Percentiles rank a stretch among this genome's conserved stretches.
phyloP scores from a whole-genome alignment of 1,140 invertebrate genomes.

The Chironomus tepperi region DNA sequence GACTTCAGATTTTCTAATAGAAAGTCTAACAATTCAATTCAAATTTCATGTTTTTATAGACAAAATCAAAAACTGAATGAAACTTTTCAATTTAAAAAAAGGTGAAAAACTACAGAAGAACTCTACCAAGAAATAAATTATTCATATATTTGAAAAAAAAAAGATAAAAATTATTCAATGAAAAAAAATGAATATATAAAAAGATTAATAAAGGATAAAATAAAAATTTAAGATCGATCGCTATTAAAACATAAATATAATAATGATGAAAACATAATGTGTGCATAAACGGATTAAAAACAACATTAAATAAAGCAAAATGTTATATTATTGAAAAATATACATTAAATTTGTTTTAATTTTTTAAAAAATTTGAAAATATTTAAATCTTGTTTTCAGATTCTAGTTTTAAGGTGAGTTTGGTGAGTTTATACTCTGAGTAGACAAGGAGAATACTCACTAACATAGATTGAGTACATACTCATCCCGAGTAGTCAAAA shows the following conservation, averaged over 20 bases:
- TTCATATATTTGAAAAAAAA: background rate
- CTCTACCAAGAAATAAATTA: background rate
- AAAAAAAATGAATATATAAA: background rate
- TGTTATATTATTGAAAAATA: conserved; percentile 23
- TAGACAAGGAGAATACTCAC: too few relatives aligned
- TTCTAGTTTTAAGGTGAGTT: too few relatives aligned
- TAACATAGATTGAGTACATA: too few relatives aligned
- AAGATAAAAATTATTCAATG: background rate
- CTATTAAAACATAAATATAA: conserved; percentile 9
- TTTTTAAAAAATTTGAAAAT: background rate
- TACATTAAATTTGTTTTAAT: background rate
- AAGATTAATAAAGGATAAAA: background rate
- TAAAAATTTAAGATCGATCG: conserved; percentile 21
- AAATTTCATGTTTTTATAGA: too few relatives aligned
- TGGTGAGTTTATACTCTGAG: too few relatives aligned
- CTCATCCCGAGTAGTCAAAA: too few relatives aligned
- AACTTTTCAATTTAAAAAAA: too few relatives aligned
- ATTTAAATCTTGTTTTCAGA: too few relatives aligned
- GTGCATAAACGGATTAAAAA: conserved; percentile 22
- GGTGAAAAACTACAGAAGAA: too few relatives aligned
- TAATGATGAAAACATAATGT: conserved; percentile 2
- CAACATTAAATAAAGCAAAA: conserved; percentile 21
- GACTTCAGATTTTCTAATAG: too few relatives aligned
- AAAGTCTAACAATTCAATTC: too few relatives aligned
- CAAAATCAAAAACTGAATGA: too few relatives aligned